Evolutionary conservation across 2,797 vertebrate genomes (phyloP).

Genomic region (Thalassophryne amazonica): DNA sequence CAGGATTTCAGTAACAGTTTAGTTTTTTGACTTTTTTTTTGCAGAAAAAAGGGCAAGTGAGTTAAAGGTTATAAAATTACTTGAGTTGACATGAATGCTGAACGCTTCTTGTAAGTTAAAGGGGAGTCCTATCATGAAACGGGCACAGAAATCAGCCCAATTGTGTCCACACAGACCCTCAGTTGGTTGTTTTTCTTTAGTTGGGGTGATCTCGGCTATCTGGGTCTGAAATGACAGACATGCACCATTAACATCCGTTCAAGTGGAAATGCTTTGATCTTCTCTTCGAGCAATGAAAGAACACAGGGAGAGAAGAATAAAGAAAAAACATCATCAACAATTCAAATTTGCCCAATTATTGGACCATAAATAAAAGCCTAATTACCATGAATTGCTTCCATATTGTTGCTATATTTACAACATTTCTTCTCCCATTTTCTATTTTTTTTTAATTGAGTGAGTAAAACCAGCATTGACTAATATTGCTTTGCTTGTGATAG

Average conservation of each 20-base stretch:
- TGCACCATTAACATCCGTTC: conserved; percentile 77
- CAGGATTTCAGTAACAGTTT: conserved; percentile 15
- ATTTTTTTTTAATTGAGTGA: conserved; percentile 18
- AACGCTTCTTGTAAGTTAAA: conserved; percentile 60
- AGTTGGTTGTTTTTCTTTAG: conserved; percentile 50
- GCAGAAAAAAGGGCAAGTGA: conserved; percentile 20
- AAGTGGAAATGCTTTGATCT: conserved; percentile 79
- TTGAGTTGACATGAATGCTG: conserved; percentile 21
- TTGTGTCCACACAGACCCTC: conserved; percentile 68
- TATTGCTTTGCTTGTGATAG: conserved; percentile 65
- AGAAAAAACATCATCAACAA: conserved; percentile 80
- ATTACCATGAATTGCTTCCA: conserved; percentile 85
- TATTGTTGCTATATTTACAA: conserved; percentile 77
- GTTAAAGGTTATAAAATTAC: conserved; percentile 62
- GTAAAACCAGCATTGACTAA: conserved; percentile 30
- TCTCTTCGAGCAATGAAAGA: conserved; percentile 50
- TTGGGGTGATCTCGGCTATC: conserved; percentile 54
- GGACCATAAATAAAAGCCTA: conserved; percentile 80
- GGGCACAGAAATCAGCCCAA: conserved; percentile 64
- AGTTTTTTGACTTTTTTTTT: not conserved
- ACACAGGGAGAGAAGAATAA: conserved; percentile 40
- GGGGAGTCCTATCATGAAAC: conserved; percentile 42
- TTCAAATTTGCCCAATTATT: conserved; percentile 81
- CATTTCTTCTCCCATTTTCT: conserved; percentile 41
- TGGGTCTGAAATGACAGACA: conserved; percentile 60